Base-by-base conservation (phyloP, 2,888 invertebrate species). In the Euproctis similis region DNA sequence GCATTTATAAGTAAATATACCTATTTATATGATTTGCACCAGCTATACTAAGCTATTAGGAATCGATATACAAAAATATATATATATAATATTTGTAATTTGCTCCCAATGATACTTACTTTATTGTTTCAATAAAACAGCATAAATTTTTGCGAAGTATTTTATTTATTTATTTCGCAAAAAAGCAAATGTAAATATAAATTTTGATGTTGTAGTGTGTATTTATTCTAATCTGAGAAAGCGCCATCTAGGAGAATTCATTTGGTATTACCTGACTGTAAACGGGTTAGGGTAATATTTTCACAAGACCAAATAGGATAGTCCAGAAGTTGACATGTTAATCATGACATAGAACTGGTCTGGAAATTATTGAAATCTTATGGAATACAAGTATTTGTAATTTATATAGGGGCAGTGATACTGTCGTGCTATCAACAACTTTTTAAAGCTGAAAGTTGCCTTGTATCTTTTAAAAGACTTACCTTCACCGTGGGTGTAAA, bases 261-360 rank as follows among this genome's bases (percentile, higher is more conserved):
- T 30, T 16, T n/a, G 30, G 23, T 46, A 43, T 43, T 43, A 38
- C 42, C 33, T 39, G 31, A 20, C 31, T 17, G 29, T 24, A n/a
- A 39, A 38, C 31, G 42, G 34, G 38, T 26, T 30, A 27, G 28
- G 20, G 33, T 34, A 34, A 30, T 31, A 27, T 33, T 32, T 24
- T 40, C 42, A 43, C 42, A 48, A 41, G 52, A 53, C 53, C 51
- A 53, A 52, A 35, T 50, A 50, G 33, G 24, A 31, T n/a, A n/a
- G n/a, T n/a, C n/a, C n/a, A n/a, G n/a, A n/a, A n/a, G n/a, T n/a
- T n/a, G n/a, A n/a, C n/a, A n/a, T n/a, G n/a, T n/a, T n/a, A n/a
- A n/a, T n/a, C n/a, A n/a, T n/a, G n/a, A n/a, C n/a, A n/a, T n/a
- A n/a, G n/a, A n/a, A n/a, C n/a, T n/a, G n/a, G n/a, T n/a, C n/a